A percentile compares a stretch with the other conserved stretches of the same genome.
These are phyloP conservation scores for Melanaphis sacchari DNA, from an alignment of 1,140 invertebrate species.

Conservation along the genomic window DNA sequence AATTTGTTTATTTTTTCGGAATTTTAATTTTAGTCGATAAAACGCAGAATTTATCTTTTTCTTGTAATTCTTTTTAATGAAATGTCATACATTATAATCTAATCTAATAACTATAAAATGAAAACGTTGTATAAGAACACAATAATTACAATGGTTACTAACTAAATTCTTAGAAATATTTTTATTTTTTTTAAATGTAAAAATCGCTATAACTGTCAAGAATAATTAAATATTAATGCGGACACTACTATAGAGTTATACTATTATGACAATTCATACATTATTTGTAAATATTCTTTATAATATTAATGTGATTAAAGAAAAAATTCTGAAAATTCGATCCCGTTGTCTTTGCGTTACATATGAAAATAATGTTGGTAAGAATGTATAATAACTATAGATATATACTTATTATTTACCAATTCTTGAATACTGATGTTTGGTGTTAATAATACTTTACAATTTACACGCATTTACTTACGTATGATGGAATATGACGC, in stretches of 20 bases:
- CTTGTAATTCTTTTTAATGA: constrained; percentile 1
- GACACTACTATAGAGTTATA: neutral
- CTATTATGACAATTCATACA: neutral
- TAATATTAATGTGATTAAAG: neutral
- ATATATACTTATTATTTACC: constrained; percentile 22
- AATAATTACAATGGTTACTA: constrained; percentile 7
- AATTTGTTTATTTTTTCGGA: constrained; percentile 17
- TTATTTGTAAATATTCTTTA: neutral
- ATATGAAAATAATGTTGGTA: neutral
- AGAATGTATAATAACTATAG: neutral
- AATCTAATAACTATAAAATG: constrained; percentile 14
- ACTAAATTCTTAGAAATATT: constrained; percentile 25
- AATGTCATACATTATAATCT: neutral
- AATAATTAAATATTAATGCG: neutral
- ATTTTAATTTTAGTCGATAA: neutral
- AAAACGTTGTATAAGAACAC: neutral
- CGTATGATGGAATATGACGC: neutral
- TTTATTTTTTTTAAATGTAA: constrained; percentile 30
- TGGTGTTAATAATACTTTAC: neutral
- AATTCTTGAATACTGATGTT: constrained; percentile 6
- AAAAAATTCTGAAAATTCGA: neutral
- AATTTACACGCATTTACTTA: neutral
- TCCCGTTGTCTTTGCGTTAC: neutral
- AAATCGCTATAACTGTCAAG: neutral
- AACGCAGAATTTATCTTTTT: neutral